Evolutionary conservation across 2,888 invertebrate genomes (phyloP).

Genomic region (Linnaemya tessellans): DNA sequence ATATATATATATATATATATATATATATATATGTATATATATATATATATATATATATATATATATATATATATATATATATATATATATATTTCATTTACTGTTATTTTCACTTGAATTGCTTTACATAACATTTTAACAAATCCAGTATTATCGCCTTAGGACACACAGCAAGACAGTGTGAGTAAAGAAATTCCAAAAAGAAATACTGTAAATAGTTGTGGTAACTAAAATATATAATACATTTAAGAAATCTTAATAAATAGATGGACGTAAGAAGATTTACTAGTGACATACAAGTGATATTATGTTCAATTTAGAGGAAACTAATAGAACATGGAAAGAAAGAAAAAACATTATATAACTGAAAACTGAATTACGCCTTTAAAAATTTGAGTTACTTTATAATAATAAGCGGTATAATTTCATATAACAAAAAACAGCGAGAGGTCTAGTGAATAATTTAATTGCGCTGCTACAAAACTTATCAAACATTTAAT

Average conservation of each 20-base stretch:
- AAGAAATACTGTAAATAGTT: not conserved
- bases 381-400: too few relatives aligned
- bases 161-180: slow-evolving; percentile 26
- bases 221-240: slow-evolving; percentile 19
- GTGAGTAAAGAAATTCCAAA: not conserved
- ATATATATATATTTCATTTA: not conserved
- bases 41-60: too few relatives aligned
- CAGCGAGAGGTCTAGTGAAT: too few relatives aligned
- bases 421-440: too few relatives aligned
- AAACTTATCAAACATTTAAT: too few relatives aligned
- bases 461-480: too few relatives aligned
- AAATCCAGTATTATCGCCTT: slow-evolving; percentile 43
- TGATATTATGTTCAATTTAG: slow-evolving; percentile 18
- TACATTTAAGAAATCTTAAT: slow-evolving; percentile 25
- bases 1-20: too few relatives aligned
- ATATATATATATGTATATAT: too few relatives aligned
- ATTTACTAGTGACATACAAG: slow-evolving; percentile 49
- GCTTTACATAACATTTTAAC: slow-evolving; percentile 38
- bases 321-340: not conserved
- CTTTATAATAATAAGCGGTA: too few relatives aligned
- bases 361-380: too few relatives aligned
- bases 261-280: slow-evolving; percentile 64
- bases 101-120: slow-evolving; percentile 46
- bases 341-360: not conserved
- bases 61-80: too few relatives aligned